These are phyloP conservation scores for Cecidostiba fungosa DNA, from an alignment of 2,888 invertebrate species.

Conservation along the genomic window DNA sequence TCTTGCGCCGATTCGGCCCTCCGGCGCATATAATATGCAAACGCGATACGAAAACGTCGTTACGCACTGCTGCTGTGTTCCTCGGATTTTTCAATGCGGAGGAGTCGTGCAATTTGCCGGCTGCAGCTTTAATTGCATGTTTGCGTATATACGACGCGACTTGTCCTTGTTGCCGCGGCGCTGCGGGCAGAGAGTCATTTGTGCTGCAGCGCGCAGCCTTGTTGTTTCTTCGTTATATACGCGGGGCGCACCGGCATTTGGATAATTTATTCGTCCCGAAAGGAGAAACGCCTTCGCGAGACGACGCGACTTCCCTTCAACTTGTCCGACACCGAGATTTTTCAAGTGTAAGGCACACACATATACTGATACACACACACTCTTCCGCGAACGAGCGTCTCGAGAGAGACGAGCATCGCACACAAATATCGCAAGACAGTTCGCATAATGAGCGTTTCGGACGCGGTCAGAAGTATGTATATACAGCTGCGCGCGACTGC, in stretches of 20 bases:
- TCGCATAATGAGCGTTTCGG: conserved; percentile 51
- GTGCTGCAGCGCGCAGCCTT: not conserved
- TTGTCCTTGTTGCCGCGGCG: not conserved
- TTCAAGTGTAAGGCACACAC: conserved; percentile 47
- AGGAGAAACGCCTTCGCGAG: conserved; percentile 27
- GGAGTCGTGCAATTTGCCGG: conserved; percentile 40
- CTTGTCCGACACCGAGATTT: conserved; percentile 22
- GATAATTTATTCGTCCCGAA: conserved; percentile 50
- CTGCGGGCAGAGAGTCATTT: not conserved
- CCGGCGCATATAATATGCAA: not conserved
- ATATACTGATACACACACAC: conserved; percentile 35
- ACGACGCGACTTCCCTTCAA: conserved; percentile 13
- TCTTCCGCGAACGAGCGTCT: not conserved
- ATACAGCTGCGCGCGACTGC: not conserved
- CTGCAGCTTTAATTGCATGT: conserved; percentile 42
- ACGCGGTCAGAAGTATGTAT: not conserved
- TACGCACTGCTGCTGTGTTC: not conserved
- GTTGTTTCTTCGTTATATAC: conserved; percentile 40
- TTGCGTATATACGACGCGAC: conserved; percentile 16
- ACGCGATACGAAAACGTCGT: conserved; percentile 35
- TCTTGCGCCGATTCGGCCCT: conserved; percentile 23
- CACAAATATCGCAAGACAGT: conserved; percentile 46
- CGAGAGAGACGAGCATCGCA: not conserved
- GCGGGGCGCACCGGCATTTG: not conserved
- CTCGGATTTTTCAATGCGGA: not conserved